Conservation (phyloP, 2,888 invertebrate genomes). For the Alviniconcha strummeri region DNA sequence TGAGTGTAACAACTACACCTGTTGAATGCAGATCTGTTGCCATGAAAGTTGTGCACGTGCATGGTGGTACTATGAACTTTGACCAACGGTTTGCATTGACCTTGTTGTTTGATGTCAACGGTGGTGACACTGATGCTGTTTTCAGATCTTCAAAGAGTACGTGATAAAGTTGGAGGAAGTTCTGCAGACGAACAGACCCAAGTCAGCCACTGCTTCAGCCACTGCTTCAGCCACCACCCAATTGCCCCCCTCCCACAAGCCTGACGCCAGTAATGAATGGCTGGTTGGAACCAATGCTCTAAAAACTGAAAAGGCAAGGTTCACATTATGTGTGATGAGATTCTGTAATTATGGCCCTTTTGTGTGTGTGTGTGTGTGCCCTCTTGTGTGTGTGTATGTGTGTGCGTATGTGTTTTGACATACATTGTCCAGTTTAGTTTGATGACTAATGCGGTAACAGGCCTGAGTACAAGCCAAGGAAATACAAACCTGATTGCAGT, state of each 20-base stretch:
- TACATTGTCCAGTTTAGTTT: background rate
- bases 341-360: background rate
- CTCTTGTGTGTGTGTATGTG: background rate
- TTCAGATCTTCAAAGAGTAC: constrained; percentile 27
- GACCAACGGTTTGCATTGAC: too few species aligned
- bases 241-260: background rate
- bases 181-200: background rate
- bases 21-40: too few species aligned
- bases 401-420: background rate
- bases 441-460: too few species aligned
- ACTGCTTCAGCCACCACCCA: constrained; percentile 1
- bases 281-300: constrained; percentile 26
- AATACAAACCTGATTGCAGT: too few species aligned
- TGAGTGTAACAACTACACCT: too few species aligned
- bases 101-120: too few species aligned
- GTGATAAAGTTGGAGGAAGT: constrained; percentile 21
- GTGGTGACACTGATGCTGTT: background rate
- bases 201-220: background rate
- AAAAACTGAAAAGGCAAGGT: constrained; percentile 26
- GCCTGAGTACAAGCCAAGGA: too few species aligned
- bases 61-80: too few species aligned
- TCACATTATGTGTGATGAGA: background rate
- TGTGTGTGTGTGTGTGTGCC: background rate
- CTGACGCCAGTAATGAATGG: constrained; percentile 25
- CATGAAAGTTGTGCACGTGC: too few species aligned